phyloP scores from a whole-genome alignment of 2,113 vertebrate genomes.

The Apistogramma diplotaenia region DNA sequence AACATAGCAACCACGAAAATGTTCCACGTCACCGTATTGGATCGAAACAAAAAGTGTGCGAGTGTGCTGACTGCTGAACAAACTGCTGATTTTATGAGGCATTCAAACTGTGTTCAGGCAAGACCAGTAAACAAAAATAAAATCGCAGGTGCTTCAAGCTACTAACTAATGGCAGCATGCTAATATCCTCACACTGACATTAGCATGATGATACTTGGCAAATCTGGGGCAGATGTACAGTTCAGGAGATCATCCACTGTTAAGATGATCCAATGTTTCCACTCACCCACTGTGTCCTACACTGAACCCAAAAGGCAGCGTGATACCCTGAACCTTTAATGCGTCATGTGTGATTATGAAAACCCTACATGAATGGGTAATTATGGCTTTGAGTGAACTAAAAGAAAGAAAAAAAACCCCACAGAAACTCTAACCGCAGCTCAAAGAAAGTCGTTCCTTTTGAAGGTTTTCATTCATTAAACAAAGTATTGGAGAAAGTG shows the following conservation, averaged over 20 bases:
- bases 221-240: background rate
- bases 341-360: background rate
- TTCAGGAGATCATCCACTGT: background rate
- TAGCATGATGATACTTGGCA: too few species aligned
- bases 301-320: background rate
- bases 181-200: too few species aligned
- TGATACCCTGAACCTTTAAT: background rate
- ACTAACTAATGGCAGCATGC: too few species aligned
- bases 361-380: background rate
- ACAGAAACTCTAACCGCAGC: background rate
- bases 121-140: background rate
- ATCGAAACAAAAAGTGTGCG: background rate
- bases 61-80: background rate
- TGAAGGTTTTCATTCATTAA: background rate
- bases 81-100: background rate
- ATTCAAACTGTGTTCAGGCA: background rate
- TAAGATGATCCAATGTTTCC: background rate
- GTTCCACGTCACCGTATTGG: background rate
- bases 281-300: background rate
- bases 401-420: background rate
- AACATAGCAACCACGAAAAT: background rate
- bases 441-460: background rate
- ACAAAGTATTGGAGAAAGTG: background rate
- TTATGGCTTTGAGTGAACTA: background rate
- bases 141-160: too few species aligned